Percentiles rank a stretch among this genome's conserved stretches.
phyloP scores from a whole-genome alignment of 2,888 invertebrate species.

The Drosophila colorata region DNA sequence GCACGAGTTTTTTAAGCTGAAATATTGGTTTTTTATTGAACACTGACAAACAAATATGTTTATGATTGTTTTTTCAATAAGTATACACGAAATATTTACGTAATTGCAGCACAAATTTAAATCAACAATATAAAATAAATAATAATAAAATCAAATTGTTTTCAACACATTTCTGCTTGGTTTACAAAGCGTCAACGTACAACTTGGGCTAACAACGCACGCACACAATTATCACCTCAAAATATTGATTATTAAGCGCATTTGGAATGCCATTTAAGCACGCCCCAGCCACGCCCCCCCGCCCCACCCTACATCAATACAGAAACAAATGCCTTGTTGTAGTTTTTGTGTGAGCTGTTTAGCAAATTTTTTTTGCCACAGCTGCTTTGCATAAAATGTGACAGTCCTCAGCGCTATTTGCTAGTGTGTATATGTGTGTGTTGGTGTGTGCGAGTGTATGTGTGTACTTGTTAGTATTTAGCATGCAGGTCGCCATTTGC shows the following conservation, averaged over 20 bases:
- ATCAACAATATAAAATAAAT: slow-evolving; percentile 19
- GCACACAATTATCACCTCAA: slow-evolving; percentile 78
- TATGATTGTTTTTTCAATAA: not conserved
- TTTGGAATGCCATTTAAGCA: slow-evolving; percentile 62
- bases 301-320: slow-evolving; percentile 4
- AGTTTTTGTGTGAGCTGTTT: slow-evolving; percentile 55
- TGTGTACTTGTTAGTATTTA: slow-evolving; percentile 60
- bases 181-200: not conserved
- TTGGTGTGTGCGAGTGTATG: slow-evolving; percentile 10
- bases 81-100: not conserved
- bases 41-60: slow-evolving; percentile 1
- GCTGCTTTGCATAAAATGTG: slow-evolving; percentile 76
- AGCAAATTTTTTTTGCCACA: slow-evolving; percentile 43
- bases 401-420: slow-evolving; percentile 36
- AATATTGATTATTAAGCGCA: slow-evolving; percentile 78
- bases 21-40: slow-evolving; percentile 16
- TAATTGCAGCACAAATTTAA: slow-evolving; percentile 13
- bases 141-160: slow-evolving; percentile 23
- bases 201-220: slow-evolving; percentile 50
- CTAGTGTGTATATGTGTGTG: slow-evolving; percentile 9
- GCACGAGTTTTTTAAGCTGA: slow-evolving; percentile 7
- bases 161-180: slow-evolving; percentile 18
- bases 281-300: not conserved
- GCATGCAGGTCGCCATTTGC: slow-evolving; percentile 76
- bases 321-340: slow-evolving; percentile 47